phyloP scores from a whole-genome alignment of 2,888 invertebrate species.

The Corbicula japonica region DNA sequence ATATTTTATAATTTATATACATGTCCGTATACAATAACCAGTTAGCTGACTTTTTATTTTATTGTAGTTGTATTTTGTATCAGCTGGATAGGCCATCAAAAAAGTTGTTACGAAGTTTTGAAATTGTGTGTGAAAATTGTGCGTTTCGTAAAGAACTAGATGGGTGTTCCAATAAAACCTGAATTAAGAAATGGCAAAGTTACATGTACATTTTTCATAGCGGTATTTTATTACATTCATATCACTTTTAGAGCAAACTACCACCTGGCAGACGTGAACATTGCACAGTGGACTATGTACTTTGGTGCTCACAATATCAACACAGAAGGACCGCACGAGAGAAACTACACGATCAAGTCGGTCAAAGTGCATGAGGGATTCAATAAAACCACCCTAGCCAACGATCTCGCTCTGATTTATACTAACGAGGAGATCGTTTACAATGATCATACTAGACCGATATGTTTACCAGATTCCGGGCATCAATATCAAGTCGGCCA shows the following conservation, averaged over 20 bases:
- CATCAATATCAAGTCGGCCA: conserved; percentile 21
- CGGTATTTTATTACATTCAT: background rate
- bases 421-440: conserved; percentile 31
- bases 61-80: too few species aligned
- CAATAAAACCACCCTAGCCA: conserved; percentile 11
- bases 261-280: conserved; percentile 10
- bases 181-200: too few species aligned
- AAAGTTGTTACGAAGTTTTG: too few species aligned
- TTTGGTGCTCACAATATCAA: conserved; percentile 36
- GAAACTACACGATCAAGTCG: conserved; percentile 22
- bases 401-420: conserved; percentile 29
- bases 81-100: too few species aligned
- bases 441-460: conserved; percentile 27
- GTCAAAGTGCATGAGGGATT: conserved; percentile 23
- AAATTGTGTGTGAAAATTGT: too few species aligned
- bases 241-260: conserved; percentile 10
- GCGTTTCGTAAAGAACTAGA: too few species aligned
- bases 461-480: conserved; percentile 20
- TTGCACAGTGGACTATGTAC: conserved; percentile 17
- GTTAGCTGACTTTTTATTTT: too few species aligned
- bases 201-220: too few species aligned
- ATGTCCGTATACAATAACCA: too few species aligned
- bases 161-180: too few species aligned
- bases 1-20: too few species aligned
- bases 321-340: conserved; percentile 20